Conservation (phyloP, 2,797 vertebrate species). For the Pitangus sulphuratus region DNA sequence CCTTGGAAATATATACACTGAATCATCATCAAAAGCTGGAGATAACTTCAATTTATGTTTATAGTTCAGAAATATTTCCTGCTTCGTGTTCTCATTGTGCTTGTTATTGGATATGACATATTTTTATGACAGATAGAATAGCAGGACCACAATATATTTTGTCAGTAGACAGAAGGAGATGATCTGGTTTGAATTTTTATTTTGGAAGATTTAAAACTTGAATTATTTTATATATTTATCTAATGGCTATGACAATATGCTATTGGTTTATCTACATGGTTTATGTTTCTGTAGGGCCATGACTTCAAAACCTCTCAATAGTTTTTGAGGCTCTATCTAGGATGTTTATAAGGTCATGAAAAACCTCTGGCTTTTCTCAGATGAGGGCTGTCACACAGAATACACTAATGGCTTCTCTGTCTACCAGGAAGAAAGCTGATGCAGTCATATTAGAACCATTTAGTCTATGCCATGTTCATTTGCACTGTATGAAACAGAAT, state of each 20-base stretch:
- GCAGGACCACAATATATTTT: neutral
- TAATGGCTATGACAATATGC: neutral
- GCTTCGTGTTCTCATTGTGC: neutral
- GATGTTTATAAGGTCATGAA: slow-evolving; percentile 6
- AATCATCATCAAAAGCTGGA: slow-evolving; percentile 52
- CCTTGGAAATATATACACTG: slow-evolving; percentile 51
- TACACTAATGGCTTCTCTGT: neutral
- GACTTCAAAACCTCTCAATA: neutral
- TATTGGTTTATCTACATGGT: neutral
- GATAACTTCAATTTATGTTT: slow-evolving; percentile 53
- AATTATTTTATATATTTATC: neutral
- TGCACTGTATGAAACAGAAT: neutral
- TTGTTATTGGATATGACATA: slow-evolving; percentile 23
- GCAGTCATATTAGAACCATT: neutral
- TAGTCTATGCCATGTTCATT: neutral
- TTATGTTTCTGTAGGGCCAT: neutral
- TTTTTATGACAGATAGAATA: slow-evolving; percentile 29
- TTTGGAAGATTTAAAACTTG: slow-evolving; percentile 2
- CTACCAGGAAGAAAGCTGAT: neutral
- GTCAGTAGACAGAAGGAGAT: neutral
- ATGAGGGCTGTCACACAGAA: neutral
- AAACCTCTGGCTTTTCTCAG: slow-evolving; percentile 30
- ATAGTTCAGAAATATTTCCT: slow-evolving; percentile 12
- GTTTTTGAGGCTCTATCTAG: neutral
- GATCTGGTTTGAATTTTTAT: slow-evolving; percentile 1